Base-by-base conservation (phyloP, 2,888 invertebrate species). In the Digitonthophagus gazella region DNA sequence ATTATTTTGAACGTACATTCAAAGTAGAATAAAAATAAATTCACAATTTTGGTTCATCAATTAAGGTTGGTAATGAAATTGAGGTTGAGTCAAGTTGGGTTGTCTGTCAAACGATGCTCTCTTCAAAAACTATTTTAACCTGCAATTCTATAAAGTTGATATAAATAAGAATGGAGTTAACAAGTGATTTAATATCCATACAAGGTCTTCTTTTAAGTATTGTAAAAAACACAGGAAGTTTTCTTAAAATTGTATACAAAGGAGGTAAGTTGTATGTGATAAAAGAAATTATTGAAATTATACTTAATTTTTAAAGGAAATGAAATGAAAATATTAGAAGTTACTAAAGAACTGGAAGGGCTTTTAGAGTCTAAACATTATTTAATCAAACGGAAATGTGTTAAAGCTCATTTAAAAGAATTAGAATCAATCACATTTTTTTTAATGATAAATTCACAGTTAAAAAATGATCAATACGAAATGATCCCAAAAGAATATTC, bases 381-480 rank as follows among this genome's bases (percentile, higher is more conserved):
- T 28, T 64, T 73, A n/a, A 22, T 58, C 1, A 70, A 73, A 15
- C 22, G 28, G 66, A 65, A 70, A 58, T 15, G 65, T 14, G 67
- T 71, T 54, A 22, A 55, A 11, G 58, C 44, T 15, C 70, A 66
- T 54, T 1, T 64, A 15, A 67, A 74, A 56, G 67, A 73, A 69
- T 19, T 75, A 2, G 61, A 71, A 55, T 58, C 74, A 55, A 71
- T 77, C 16, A 58, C 71, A 2, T 71, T 71, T 15, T 79, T 81
- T 65, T 69, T 82, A 5, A 76, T 80, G 4, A 66, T 82, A 56
- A 83, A 83, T 71, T 78, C 80, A 4, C 75, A 77, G 20, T 80
- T 79, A 71, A 68, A 6, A 11, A 5, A 72, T 44, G 61, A 72
- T 63, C 74, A 76, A 58, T 67, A 61, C 65, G 69, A 74, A 11